A percentile compares a stretch with the other conserved stretches of the same genome.
These are phyloP conservation scores for Dicranocentrus wangi DNA, from an alignment of 2,888 invertebrate species.

Conservation along the genomic window DNA sequence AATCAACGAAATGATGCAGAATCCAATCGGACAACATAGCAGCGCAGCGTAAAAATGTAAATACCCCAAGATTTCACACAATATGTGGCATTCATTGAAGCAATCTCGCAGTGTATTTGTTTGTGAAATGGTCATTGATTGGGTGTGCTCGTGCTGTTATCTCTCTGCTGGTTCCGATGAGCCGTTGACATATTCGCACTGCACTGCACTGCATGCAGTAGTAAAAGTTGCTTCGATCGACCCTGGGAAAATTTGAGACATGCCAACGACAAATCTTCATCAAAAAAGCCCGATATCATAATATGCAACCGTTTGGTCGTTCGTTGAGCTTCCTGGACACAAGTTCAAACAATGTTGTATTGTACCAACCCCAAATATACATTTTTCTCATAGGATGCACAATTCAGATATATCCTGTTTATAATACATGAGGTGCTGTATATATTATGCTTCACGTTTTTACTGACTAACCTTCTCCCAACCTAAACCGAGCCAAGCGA, in stretches of 20 bases:
- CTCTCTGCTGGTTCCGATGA: constrained; percentile 4
- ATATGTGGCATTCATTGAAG: neutral
- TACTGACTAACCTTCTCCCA: neutral
- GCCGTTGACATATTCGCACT: constrained; percentile 33
- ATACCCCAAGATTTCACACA: too few species aligned
- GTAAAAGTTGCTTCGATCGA: neutral
- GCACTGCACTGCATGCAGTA: too few species aligned
- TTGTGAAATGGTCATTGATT: constrained; percentile 5
- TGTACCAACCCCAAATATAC: constrained; percentile 14
- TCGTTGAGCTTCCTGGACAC: constrained; percentile 58
- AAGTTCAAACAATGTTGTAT: constrained; percentile 22
- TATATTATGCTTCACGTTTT: constrained; percentile 23
- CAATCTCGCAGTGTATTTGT: neutral
- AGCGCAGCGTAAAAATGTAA: neutral
- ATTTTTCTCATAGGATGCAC: neutral
- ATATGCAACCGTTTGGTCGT: constrained; percentile 36
- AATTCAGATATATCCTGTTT: too few species aligned
- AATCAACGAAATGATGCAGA: neutral
- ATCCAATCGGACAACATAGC: constrained; percentile 1
- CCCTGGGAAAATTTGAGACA: constrained; percentile 46
- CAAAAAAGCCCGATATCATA: constrained; percentile 18
- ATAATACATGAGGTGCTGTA: neutral
- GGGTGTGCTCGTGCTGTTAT: constrained; percentile 9
- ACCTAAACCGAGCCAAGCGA: neutral
- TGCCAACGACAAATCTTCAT: constrained; percentile 8